Evolutionary conservation across 2,888 invertebrate genomes (phyloP), one percentile per base, ranked within the genome.

Genomic region (Gisinianus flammeolus): DNA sequence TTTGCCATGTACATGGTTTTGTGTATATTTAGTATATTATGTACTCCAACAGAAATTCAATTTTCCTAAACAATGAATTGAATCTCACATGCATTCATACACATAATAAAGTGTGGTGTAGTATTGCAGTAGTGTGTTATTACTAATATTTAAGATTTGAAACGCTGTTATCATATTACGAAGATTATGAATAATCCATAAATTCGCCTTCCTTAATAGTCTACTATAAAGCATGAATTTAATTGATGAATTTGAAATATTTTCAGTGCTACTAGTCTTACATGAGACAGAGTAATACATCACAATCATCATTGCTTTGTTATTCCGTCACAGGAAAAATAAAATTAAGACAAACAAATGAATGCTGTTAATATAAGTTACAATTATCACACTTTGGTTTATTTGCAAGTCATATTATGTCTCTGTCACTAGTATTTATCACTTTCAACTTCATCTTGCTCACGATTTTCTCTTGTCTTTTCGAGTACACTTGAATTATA

Each of bases 351-450:
- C 8, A 16, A 44, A 44, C 44, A 44, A 44, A 44, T 44, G 44
- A 44, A 44, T 44, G 44, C 44, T 10, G 8, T 44, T 44, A 16
- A 52, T 70, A 3, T 52, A 26, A 52, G 26, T 54, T 52, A 26
- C 26, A 54, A 70, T 67, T 12, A 16, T n/a, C 28, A 35, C 24
- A 44, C 70, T 10, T 28, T 31, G 26, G 70, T 54, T 69, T 70
- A 70, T 70, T 70, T 70, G 54, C 70, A 52, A 70, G 70, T 70
- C 70, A 70, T 70, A 70, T 52, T 70, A 70, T 54, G 26, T 10
- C 54, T 12, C 35, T 31, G 31, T 35, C 24, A 24, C 12, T 70
- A 54, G 26, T 16, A 52, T 54, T 70, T 70, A 54, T 54, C 70
- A 70, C 68, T 68, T 68, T 68, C 24, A 54, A 70, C 54, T 70